Conservation (phyloP, 2,113 vertebrate genomes). For the Vidua macroura region DNA sequence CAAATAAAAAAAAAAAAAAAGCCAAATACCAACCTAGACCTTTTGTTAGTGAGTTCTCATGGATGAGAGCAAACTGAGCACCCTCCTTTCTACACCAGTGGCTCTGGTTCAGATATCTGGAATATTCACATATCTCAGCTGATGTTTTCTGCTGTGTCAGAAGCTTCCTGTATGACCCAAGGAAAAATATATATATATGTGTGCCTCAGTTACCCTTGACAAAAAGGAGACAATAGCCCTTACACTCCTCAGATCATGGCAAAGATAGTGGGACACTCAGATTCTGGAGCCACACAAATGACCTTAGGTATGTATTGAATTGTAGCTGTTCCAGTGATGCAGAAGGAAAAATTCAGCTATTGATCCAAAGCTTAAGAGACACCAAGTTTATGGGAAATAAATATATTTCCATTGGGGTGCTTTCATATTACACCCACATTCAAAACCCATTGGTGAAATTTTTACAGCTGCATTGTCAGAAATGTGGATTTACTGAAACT, state of each 20-base stretch:
- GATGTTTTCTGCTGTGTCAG: background rate
- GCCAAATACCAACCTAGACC: background rate
- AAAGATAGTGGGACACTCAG: background rate
- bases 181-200: accelerated
- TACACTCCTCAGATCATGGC: background rate
- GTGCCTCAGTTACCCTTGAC: background rate
- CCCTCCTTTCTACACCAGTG: background rate
- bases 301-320: background rate
- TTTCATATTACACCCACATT: background rate
- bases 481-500: background rate
- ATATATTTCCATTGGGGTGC: background rate
- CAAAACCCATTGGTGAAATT: background rate
- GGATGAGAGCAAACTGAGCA: background rate
- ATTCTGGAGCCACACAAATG: background rate
- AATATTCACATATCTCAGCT: background rate
- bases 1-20: no score
- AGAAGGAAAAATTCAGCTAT: background rate
- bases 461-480: background rate
- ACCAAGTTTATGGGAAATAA: background rate
- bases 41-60: background rate
- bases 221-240: background rate
- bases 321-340: background rate
- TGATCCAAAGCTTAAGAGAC: background rate
- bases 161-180: background rate
- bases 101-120: background rate